Conservation (phyloP, 2,888 invertebrate genomes). For the Agriopis aurantiaria region DNA sequence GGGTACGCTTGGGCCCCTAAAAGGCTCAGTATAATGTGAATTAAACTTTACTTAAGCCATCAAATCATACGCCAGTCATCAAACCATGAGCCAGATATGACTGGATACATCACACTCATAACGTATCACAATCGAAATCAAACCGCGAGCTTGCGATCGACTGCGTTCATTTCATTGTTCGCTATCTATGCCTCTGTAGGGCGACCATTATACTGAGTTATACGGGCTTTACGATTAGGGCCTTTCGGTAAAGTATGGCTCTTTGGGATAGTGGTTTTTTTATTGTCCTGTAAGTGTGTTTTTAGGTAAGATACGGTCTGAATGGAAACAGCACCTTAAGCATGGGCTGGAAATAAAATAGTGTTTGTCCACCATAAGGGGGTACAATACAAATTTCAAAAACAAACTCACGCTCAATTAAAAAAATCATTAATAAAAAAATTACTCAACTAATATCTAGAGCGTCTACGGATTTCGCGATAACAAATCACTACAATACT, state of each 20-base stretch:
- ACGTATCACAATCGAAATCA: constrained; percentile 37
- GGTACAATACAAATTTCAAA: no score
- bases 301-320: background rate
- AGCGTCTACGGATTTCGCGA: no score
- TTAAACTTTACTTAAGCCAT: background rate
- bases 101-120: constrained; percentile 29
- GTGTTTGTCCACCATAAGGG: no score
- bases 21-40: no score
- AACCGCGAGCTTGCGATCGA: constrained; percentile 64
- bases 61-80: background rate
- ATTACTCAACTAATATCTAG: no score
- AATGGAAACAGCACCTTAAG: background rate
- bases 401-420: no score
- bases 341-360: background rate
- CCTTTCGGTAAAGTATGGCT: background rate
- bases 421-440: no score
- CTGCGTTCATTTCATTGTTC: constrained; percentile 79
- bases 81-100: background rate
- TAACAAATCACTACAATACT: no score
- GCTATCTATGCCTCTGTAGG: constrained; percentile 60
- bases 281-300: background rate
- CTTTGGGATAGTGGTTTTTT: constrained; percentile 3
- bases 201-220: constrained; percentile 40
- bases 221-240: constrained; percentile 22
- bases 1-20: no score